Evolutionary conservation across 2,888 invertebrate species (phyloP).

Genomic region (Thyatira batis): DNA sequence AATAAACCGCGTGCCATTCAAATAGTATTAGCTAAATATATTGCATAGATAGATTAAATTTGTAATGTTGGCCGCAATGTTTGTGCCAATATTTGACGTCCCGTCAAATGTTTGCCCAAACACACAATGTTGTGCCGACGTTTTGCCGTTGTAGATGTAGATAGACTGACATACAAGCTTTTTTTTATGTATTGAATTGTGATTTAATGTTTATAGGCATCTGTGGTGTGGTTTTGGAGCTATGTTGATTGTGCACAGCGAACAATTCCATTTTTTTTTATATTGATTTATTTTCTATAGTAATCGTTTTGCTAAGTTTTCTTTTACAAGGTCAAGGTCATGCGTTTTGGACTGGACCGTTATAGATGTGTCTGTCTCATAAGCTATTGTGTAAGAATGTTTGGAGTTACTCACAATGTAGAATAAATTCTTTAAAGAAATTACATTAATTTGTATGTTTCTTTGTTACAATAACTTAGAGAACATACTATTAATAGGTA

Average conservation of each 20-base stretch:
- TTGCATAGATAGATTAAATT: conserved; percentile 64
- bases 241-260: neutral
- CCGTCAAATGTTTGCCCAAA: conserved; percentile 4
- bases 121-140: neutral
- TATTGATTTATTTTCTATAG: neutral
- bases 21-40: conserved; percentile 69
- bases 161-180: neutral
- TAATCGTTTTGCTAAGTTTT: neutral
- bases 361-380: neutral
- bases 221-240: neutral
- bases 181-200: neutral
- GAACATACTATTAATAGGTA: no score
- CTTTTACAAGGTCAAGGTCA: neutral
- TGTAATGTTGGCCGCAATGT: conserved; percentile 30
- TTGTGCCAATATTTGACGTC: conserved; percentile 21
- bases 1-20: conserved; percentile 61
- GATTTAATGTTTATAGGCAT: neutral
- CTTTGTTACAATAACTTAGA: no score
- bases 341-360: neutral
- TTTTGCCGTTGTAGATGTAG: conserved; percentile 4
- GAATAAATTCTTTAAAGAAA: no score
- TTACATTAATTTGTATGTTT: no score
- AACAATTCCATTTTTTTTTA: neutral
- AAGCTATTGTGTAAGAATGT: neutral
- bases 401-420: neutral